Evolutionary conservation across 1,140 invertebrate genomes (phyloP).

Genomic region (Scaptodrosophila lebanonensis): DNA sequence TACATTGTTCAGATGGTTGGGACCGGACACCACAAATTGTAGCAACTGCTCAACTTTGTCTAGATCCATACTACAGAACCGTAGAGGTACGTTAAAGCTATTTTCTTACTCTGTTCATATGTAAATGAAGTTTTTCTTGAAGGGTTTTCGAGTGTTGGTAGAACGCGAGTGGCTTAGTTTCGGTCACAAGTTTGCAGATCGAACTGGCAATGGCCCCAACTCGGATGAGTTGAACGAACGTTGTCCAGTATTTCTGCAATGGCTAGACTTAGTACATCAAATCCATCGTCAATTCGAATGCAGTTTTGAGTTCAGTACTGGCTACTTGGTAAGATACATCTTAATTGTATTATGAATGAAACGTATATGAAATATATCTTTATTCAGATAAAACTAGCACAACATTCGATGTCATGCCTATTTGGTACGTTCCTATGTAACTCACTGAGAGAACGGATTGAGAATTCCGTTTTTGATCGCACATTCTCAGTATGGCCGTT

Average conservation of each 20-base stretch:
- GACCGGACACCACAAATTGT: constrained; percentile 97
- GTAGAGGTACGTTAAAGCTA: constrained; percentile 82
- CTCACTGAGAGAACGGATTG: constrained; percentile 85
- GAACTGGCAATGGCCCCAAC: constrained; percentile 91
- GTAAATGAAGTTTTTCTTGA: constrained; percentile 29
- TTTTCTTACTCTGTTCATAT: neutral
- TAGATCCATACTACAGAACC: constrained; percentile 96
- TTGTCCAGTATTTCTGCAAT: constrained; percentile 98
- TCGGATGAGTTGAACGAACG: constrained; percentile 92
- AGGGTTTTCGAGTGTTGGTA: constrained; percentile 94
- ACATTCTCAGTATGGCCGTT: constrained; percentile 94
- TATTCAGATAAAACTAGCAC: constrained; percentile 95
- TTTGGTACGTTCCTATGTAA: constrained; percentile 99
- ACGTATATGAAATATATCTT: constrained; percentile 23
- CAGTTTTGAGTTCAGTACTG: constrained; percentile 96
- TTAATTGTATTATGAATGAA: constrained; percentile 3
- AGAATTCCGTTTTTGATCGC: constrained; percentile 82
- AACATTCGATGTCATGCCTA: constrained; percentile 96
- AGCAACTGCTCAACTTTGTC: constrained; percentile 91
- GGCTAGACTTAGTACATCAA: constrained; percentile 98
- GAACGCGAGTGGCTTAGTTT: constrained; percentile 98
- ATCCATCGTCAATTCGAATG: constrained; percentile 92
- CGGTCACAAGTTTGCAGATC: constrained; percentile 97
- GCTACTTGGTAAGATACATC: constrained; percentile 87
- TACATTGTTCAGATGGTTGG: constrained; percentile 98